Evolutionary conservation across 2,797 vertebrate species (phyloP), one percentile per base, ranked within the genome.

Genomic region (Erpetoichthys calabaricus): DNA sequence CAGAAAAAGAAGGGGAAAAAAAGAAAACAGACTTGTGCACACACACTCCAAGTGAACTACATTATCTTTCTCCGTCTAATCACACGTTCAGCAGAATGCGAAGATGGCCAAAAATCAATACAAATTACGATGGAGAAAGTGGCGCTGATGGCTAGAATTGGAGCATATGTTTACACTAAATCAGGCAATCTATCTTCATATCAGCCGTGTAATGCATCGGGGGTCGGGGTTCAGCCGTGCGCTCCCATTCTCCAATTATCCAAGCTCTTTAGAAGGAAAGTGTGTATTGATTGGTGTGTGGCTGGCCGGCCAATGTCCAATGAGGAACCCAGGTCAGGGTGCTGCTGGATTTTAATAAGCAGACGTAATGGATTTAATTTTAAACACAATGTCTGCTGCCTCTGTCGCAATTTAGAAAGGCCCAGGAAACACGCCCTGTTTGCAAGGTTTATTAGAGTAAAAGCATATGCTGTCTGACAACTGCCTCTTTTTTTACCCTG

Each of bases 121-220:
- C 71, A 77, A 83, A 87, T 89, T 86, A 89, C 70, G 75, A 80
- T 62, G 62, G 75, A 81, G 78, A 81, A 79, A 81, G 79, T 76
- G 78, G 74, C 77, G 71, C 76, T 84, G 80, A 83, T 85, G 78
- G 72, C 79, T 83, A 73, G 75, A 76, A 81, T 78, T 76, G 80
- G 76, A 85, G 83, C 86, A 86, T 84, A 80, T 86, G 86, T 87
- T 86, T 86, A 85, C 79, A 80, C 80, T 82, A 84, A 86, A 82
- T 80, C 86, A 86, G 80, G 80, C 81, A 81, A 89, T 89, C 82
- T 82, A 85, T 89, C 83, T 87, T 87, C 80, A 83, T 86, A 80
- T 78, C 71, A 68, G 73, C 61, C 67, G 63, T 70, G 80, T 81
- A 67, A 75, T 75, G 77, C 57, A 63, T 61, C 61, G 59, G 56